Base-by-base conservation (phyloP, 2,888 invertebrate species). In the Gymnoscelis rufifasciata region DNA sequence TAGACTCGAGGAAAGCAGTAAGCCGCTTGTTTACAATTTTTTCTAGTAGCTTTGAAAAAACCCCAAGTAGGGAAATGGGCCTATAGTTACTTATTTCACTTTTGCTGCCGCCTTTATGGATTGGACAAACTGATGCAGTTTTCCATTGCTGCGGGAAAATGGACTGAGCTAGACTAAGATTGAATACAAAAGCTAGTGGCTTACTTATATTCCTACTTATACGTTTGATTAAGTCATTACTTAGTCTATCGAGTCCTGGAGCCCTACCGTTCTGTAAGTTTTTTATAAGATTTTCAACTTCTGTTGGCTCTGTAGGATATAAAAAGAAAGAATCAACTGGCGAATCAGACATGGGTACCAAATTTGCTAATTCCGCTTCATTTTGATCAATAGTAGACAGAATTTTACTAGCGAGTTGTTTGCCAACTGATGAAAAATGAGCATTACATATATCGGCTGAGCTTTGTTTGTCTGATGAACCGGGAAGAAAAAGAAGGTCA, bases 31-130 rank as follows among this genome's bases (percentile, higher is more conserved):
- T 14, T n/a, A 38, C 15, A 7, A 38, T 13, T 10, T 38, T 38
- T 27, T 38, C 27, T 7, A 38, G 6, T 14, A 38, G 10, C 26
- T 40, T 40, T 10, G 31, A 31, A 24, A 42, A 43, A 23, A 13
- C 29, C 0, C 23, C 4, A 1, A 30, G 30, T 1, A 26, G 26
- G 1, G 31, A 40, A 10, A 30, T 24, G 0, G 12, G 13, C 13
- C 31, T 24, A 6, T 31, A 38, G 15, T 27, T 38, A 8, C 27
- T 27, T 3, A 38, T 5, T 6, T 6, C 1, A n/a, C 14, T 27
- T 10, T 27, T 38, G 1, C 27, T 5, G 1, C 38, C 38, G 1
- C 27, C 15, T 7, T 38, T 38, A 6, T 28, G 15, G 6, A 38
- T 38, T 10, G 28, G 38, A 24, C 38, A 38, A 1, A 38, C 38